Evolutionary conservation across 2,888 invertebrate species (phyloP), one percentile per base, ranked within the genome.

Genomic region (Onthophagus sagittarius): DNA sequence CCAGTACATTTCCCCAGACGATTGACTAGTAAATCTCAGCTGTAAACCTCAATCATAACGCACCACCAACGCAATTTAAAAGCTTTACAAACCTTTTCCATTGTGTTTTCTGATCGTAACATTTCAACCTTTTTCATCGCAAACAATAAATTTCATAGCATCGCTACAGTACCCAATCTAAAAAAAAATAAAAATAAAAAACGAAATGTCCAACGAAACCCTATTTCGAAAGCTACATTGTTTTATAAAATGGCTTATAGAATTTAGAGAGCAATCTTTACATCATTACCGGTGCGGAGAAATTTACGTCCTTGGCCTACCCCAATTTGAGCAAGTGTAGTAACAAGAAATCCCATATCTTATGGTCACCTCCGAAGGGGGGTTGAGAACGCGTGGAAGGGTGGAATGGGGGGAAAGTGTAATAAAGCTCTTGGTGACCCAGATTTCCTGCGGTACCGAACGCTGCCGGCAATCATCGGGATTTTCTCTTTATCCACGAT

Each of bases 341-440:
- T 11, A 53, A 53, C 23, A 23, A 11, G 39, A 53, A 53, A 11
- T 11, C 39, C 11, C 7, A 53, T 53, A 53, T 53, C 39, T 53
- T 7, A 11, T 15, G 23, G 67, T 67, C 67, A 67, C 67, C 32
- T 31, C n/a, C 64, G 15, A 5, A 9, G 9, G 23, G 67, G 32
- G 15, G 23, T 15, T 7, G 13, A 13, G 63, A 63, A 13, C 11
- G 63, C 6, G 14, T 15, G 15, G 63, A 63, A 63, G 63, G 13
- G 15, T 13, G 64, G 14, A 5, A n/a, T 67, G 23, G n/a, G 23
- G 67, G 67, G 32, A 67, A 67, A 67, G 15, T 67, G 67, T 67
- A 67, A 67, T 67, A 67, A 67, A 67, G 67, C 67, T 31, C 15
- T 9, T 32, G 6, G 23, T 67, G 67, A 67, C 67, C 67, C 67